Percentiles rank a stretch among this genome's conserved stretches.
phyloP scores from a whole-genome alignment of 2,888 invertebrate species.

The Drosophila mulleri region DNA sequence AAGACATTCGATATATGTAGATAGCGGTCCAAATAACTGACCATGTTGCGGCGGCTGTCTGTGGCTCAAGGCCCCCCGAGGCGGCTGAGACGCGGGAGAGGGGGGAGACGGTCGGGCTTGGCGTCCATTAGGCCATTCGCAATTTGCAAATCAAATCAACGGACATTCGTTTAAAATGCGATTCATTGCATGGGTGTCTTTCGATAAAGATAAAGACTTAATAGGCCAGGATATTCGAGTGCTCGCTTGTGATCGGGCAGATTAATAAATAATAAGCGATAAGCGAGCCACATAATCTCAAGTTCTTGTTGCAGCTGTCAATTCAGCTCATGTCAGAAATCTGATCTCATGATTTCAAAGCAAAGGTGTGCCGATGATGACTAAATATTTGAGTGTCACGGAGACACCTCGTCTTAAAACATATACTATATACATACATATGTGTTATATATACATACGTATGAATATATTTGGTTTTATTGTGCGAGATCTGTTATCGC shows the following conservation, averaged over 20 bases:
- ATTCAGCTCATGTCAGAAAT: constrained; percentile 26
- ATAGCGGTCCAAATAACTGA: constrained; percentile 32
- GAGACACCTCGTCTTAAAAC: constrained; percentile 33
- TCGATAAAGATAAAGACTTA: constrained; percentile 40
- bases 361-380: constrained; percentile 60
- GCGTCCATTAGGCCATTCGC: constrained; percentile 73
- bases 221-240: constrained; percentile 16
- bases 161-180: constrained; percentile 74
- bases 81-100: neutral
- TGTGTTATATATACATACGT: neutral
- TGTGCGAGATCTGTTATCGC: constrained; percentile 48
- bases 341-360: constrained; percentile 33
- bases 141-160: constrained; percentile 75
- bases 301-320: constrained; percentile 6
- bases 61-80: constrained; percentile 10
- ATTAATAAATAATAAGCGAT: constrained; percentile 15
- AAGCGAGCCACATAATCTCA: neutral
- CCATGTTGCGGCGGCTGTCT: constrained; percentile 29
- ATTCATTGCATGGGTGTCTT: constrained; percentile 32
- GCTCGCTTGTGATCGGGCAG: constrained; percentile 6
- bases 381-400: constrained; percentile 38
- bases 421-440: neutral
- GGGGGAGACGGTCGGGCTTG: constrained; percentile 1
- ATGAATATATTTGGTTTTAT: constrained; percentile 12
- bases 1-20: constrained; percentile 41